These are phyloP conservation scores for Ammodytes marinus DNA, from an alignment of 2,113 vertebrate genomes.

Conservation along the genomic window DNA sequence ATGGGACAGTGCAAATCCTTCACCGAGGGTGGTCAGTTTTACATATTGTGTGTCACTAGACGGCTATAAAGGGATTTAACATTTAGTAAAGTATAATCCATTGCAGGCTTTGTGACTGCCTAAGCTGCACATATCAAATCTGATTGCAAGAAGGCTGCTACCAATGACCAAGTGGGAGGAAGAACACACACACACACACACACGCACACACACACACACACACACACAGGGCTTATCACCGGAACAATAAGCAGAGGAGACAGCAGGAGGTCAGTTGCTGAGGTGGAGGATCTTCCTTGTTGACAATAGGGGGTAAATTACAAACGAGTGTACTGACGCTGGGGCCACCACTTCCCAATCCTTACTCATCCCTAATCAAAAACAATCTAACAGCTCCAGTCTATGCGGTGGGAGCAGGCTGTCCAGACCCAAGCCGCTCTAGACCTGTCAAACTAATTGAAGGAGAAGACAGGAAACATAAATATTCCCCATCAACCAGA, in stretches of 20 bases:
- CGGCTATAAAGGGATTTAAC: constrained; percentile 86
- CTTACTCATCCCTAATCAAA: constrained; percentile 58
- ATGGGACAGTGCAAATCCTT: constrained; percentile 75
- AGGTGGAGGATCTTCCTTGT: constrained; percentile 69
- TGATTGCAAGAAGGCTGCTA: constrained; percentile 82
- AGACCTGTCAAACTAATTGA: constrained; percentile 70
- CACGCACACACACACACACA: constrained; percentile 1
- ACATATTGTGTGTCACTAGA: constrained; percentile 87
- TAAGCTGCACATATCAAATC: constrained; percentile 84
- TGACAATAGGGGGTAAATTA: constrained; percentile 77
- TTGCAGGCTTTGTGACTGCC: constrained; percentile 81
- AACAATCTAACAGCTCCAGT: constrained; percentile 53
- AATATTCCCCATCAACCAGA: constrained; percentile 64
- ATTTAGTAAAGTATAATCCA: constrained; percentile 86
- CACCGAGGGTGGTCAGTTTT: constrained; percentile 85
- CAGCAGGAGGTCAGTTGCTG: constrained; percentile 72
- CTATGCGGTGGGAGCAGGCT: constrained; percentile 29
- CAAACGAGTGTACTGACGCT: constrained; percentile 53
- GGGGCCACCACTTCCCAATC: constrained; percentile 14
- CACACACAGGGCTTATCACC: constrained; percentile 52
- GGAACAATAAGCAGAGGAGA: constrained; percentile 73
- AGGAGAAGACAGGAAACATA: constrained; percentile 67
- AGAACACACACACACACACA: constrained; percentile 13
- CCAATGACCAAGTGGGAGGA: constrained; percentile 69
- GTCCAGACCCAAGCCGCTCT: constrained; percentile 41